Percentiles rank a stretch among this genome's conserved stretches.
phyloP scores from a whole-genome alignment of 2,113 vertebrate species.

The Phalacrocorax pelagicus region DNA sequence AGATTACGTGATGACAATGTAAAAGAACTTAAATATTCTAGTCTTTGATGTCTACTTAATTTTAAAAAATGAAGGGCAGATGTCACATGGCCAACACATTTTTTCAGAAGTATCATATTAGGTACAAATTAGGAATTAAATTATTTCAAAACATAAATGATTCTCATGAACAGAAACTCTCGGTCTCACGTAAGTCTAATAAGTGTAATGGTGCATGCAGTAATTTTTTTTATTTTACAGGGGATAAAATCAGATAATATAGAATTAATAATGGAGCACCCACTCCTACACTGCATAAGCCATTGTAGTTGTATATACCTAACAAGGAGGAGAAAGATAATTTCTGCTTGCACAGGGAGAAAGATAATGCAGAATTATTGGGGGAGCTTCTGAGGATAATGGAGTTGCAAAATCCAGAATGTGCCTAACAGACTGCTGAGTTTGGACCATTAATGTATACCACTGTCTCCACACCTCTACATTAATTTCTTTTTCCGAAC shows the following conservation, averaged over 20 bases:
- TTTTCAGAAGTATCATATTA: not conserved
- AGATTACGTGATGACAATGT: not conserved
- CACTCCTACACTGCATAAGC: not conserved
- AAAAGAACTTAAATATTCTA: not conserved
- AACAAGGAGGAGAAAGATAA: not conserved
- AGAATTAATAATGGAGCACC: not conserved
- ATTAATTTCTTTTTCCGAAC: not conserved
- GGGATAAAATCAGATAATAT: not conserved
- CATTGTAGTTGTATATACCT: not conserved
- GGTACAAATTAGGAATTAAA: not conserved
- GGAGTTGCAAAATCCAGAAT: not conserved
- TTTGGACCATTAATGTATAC: not conserved
- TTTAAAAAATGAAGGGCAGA: not conserved
- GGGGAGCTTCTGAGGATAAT: not conserved
- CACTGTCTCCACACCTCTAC: not conserved
- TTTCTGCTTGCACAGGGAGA: not conserved
- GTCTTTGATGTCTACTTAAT: not conserved
- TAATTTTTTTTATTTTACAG: not conserved
- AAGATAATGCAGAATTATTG: not conserved
- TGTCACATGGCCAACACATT: not conserved
- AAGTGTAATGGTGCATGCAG: not conserved
- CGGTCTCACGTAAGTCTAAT: not conserved
- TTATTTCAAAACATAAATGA: not conserved
- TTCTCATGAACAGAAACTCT: not conserved
- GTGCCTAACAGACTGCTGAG: not conserved